Percentiles rank a stretch among this genome's conserved stretches.
phyloP scores from a whole-genome alignment of 2,888 invertebrate genomes.

The Malthinus seriepunctatus region DNA sequence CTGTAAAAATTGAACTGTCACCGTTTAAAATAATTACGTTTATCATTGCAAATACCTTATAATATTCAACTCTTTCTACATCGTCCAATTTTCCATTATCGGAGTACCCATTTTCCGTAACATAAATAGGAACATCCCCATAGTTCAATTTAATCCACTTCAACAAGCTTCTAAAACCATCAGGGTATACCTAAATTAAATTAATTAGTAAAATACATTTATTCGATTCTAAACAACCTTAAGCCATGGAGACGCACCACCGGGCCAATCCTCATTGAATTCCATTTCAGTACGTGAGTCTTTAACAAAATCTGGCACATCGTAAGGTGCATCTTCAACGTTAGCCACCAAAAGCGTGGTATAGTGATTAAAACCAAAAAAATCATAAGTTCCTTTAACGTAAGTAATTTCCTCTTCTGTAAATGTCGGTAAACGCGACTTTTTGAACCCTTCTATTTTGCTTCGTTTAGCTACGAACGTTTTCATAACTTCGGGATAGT shows the following conservation, averaged over 20 bases:
- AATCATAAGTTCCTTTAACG: slow-evolving; percentile 57
- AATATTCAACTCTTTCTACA: background rate
- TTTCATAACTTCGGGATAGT: slow-evolving; percentile 69
- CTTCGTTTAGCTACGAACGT: slow-evolving; percentile 60
- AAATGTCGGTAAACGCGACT: slow-evolving; percentile 65
- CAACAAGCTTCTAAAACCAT: slow-evolving; percentile 62
- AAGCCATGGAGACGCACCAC: background rate
- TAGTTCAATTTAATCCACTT: slow-evolving; percentile 51
- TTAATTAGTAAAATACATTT: background rate
- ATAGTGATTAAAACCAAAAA: background rate
- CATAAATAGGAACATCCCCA: slow-evolving; percentile 51
- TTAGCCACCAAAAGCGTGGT: background rate
- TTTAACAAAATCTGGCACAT: background rate
- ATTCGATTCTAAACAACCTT: background rate
- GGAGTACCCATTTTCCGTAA: slow-evolving; percentile 22
- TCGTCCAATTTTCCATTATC: background rate
- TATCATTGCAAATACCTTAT: too few relatives aligned
- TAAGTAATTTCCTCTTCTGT: slow-evolving; percentile 61
- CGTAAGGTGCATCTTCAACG: background rate
- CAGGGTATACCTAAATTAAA: slow-evolving; percentile 56
- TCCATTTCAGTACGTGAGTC: too few relatives aligned
- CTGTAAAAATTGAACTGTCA: background rate
- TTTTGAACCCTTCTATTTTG: slow-evolving; percentile 58
- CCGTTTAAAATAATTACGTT: too few relatives aligned
- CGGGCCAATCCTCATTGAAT: background rate